Evolutionary conservation across 2,797 vertebrate genomes (phyloP), one percentile per base, ranked within the genome.

Genomic region (Euthynnus affinis): DNA sequence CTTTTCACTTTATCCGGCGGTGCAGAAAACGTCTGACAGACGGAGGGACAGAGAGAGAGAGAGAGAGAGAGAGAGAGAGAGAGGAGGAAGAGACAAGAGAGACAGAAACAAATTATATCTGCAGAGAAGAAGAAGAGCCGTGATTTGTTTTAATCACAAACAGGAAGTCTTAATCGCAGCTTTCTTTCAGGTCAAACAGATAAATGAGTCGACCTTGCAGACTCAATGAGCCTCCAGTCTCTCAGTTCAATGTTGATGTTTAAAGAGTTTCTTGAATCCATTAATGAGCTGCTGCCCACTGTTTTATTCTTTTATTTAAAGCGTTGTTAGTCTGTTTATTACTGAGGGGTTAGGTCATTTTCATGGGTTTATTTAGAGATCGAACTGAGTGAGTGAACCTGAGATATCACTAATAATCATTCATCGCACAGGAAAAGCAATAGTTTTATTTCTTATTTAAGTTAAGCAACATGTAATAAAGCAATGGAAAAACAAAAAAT

Each of bases 11-110:
- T 52, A 62, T 62, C 42, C 37, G 20, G 4, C 52, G 9, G n/a
- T 51, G 67, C 73, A 74, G 78, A 80, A 80, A 69, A 69, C 6
- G 0, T 63, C 9, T 69, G 65, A 52, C 52, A 32, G 63, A 51
- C 49, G 14, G 63, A 9, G 37, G 29, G 52, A 55, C 25, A 40
- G 70, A 20, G 42, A n/a, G 63, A 68, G 27, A 22, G 29, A 4
- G 44, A 65, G 52, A 34, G 17, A 18, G 58, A 42, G 62, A 27
- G 13, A 18, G 56, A 15, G 37, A 44, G 52, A 55, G 34, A 40
- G 70, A 20, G 42, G 63, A 68, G 27, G 29, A 40, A 4, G 44
- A 65, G 52, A 13, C 18, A 13, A 34, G 17, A 18, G 58, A 42
- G 62, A 27, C 18, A 18, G 56, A 15, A 18, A 1, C 13, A 40